A percentile compares a stretch with the other conserved stretches of the same genome.
Evolutionary conservation across 2,888 invertebrate genomes (phyloP).

Genomic region (Tiphia femorata): DNA sequence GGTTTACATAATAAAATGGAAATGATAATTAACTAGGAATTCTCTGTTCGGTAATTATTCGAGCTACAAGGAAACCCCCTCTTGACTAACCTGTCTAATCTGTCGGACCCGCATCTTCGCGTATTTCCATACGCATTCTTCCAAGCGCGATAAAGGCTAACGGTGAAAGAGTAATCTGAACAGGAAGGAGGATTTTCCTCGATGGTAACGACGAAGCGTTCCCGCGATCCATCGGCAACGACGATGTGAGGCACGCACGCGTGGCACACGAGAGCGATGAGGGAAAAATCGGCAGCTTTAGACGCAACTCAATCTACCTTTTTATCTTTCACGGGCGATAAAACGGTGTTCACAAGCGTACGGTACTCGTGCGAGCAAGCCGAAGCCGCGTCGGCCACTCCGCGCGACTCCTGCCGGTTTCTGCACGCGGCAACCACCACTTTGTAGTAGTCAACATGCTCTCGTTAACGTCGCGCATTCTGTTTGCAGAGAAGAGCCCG

Average conservation of each 20-base stretch:
- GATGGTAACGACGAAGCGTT: too few relatives aligned
- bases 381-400: slow-evolving; percentile 6
- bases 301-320: slow-evolving; percentile 9
- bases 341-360: slow-evolving; percentile 40
- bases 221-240: not conserved
- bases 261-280: not conserved
- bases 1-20: too few relatives aligned
- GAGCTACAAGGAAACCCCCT: too few relatives aligned
- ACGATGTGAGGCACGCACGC: not conserved
- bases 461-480: slow-evolving; percentile 39
- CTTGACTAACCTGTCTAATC: too few relatives aligned
- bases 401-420: slow-evolving; percentile 17
- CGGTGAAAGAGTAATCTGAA: not conserved
- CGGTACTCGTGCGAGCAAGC: slow-evolving; percentile 36
- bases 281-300: not conserved
- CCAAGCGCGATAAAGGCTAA: not conserved
- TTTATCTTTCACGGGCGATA: slow-evolving; percentile 31
- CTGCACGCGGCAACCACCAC: too few relatives aligned
- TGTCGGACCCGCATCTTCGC: not conserved
- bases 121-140: not conserved
- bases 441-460: slow-evolving; percentile 29
- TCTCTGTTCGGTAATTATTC: too few relatives aligned
- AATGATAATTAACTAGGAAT: too few relatives aligned
- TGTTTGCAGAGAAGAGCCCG: slow-evolving; percentile 62
- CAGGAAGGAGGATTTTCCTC: not conserved